Base-by-base conservation (phyloP, 2,888 invertebrate genomes). In the Perizoma flavofasciatum region DNA sequence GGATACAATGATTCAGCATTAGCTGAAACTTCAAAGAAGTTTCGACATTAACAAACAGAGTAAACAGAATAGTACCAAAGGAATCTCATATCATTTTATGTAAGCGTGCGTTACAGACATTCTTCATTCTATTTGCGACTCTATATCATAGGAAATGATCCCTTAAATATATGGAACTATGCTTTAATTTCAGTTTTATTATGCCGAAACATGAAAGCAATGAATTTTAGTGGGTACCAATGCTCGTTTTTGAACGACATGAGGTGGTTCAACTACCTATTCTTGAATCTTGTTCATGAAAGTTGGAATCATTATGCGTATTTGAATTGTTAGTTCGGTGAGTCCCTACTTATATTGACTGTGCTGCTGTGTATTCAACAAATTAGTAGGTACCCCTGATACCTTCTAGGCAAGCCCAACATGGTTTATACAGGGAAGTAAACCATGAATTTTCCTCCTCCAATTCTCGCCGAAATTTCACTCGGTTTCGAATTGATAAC, bases 71-170 rank as follows among this genome's bases (percentile, higher is more conserved):
- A 5, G 40, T 9, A 9, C 9, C 9, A 40, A 7, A 40, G 60
- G 69, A 73, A 69, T 67, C 69, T 70, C 65, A 68, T 69, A 67
- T 67, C 56, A 59, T 73, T 68, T 68, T 58, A 65, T 56, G 60
- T 63, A 59, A 68, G 64, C 55, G 59, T 55, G 65, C 63, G 68
- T 67, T 55, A 63, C 61, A 61, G 59, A 66, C 68, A 73, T 73
- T 69, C 68, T 63, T 59, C 49, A 53, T 32, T 40, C 8, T 6
- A 32, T 22, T 22, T 22, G 22, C 22, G 22, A 22, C 22, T 22
- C 22, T 22, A 32, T 46, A 53, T 59, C 41, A 55, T 52, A 52
- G 49, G 32, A 55, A 55, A 49, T 37, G 39, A 48, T 48, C 37
- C 45, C 60, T 49, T 37, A 34, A 49, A 43, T 60, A 48, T 55